These are phyloP conservation scores for Aspidoscelis tigris DNA, from an alignment of 2,113 vertebrate species.

Conservation along the genomic window DNA sequence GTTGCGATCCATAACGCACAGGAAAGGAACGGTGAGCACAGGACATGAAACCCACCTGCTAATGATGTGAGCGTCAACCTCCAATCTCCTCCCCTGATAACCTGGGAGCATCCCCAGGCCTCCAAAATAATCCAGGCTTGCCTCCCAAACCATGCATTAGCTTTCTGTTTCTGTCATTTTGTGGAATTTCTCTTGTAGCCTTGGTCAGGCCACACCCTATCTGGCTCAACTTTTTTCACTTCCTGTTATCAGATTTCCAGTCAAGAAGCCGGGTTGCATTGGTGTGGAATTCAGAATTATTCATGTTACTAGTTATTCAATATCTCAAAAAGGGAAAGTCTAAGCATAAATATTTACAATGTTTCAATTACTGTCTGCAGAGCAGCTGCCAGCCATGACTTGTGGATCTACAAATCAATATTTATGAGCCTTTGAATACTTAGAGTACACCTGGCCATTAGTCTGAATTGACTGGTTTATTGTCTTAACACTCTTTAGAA, in stretches of 20 bases:
- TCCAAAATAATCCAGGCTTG: too few species aligned
- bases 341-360: conserved; percentile 39
- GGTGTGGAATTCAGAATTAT: neutral
- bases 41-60: too few species aligned
- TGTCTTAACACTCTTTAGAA: conserved; percentile 42
- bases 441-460: conserved; percentile 47
- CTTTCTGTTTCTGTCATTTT: too few species aligned
- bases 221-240: neutral
- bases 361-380: conserved; percentile 20
- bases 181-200: neutral
- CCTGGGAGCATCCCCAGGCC: too few species aligned
- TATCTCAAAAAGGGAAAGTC: neutral
- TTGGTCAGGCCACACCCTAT: neutral
- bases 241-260: conserved; percentile 4
- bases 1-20: too few species aligned
- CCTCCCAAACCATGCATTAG: too few species aligned
- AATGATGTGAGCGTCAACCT: too few species aligned
- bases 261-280: conserved; percentile 4
- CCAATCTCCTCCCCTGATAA: too few species aligned
- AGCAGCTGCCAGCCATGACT: conserved; percentile 33
- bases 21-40: too few species aligned
- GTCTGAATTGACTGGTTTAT: conserved; percentile 47
- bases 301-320: conserved; percentile 20
- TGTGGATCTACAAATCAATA: conserved; percentile 50
- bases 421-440: conserved; percentile 47